These are phyloP conservation scores for Nomada lathburiana DNA, from an alignment of 2,888 invertebrate species.

Conservation along the genomic window DNA sequence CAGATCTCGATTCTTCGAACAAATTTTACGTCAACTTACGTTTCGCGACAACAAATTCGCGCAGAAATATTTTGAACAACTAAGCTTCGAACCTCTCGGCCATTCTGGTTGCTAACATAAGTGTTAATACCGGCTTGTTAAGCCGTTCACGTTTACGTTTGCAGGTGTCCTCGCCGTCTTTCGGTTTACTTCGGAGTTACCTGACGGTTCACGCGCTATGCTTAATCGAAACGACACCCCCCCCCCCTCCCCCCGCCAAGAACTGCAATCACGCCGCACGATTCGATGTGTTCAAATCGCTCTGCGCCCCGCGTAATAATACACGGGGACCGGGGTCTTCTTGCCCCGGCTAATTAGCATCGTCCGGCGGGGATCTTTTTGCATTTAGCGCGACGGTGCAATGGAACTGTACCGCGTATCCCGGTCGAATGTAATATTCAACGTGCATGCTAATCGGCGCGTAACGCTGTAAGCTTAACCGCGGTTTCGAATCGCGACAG, in stretches of 20 bases:
- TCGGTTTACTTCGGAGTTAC: slow-evolving; percentile 37
- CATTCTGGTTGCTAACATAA: too few relatives aligned
- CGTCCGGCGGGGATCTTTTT: slow-evolving; percentile 36
- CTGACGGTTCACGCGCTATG: slow-evolving; percentile 46
- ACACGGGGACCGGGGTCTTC: background rate
- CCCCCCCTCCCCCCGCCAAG: too few relatives aligned
- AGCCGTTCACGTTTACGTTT: slow-evolving; percentile 8
- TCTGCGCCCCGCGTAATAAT: slow-evolving; percentile 24
- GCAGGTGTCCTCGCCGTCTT: slow-evolving; percentile 41
- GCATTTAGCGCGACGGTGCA: slow-evolving; percentile 31
- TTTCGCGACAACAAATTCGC: too few relatives aligned
- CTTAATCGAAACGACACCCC: slow-evolving; percentile 48
- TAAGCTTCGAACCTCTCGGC: too few relatives aligned
- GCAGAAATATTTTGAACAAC: background rate
- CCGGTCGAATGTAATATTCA: slow-evolving; percentile 42
- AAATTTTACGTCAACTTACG: too few relatives aligned
- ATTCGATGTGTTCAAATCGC: slow-evolving; percentile 24
- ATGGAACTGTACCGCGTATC: slow-evolving; percentile 23
- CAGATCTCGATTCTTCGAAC: too few relatives aligned
- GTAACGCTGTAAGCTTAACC: slow-evolving; percentile 34
- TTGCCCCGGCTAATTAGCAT: slow-evolving; percentile 42
- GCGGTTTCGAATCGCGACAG: slow-evolving; percentile 32
- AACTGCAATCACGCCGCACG: slow-evolving; percentile 14
- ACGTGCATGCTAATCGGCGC: slow-evolving; percentile 49
- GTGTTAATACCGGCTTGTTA: slow-evolving; percentile 33